Evolutionary conservation across 1,140 invertebrate species (phyloP), one percentile per base, ranked within the genome.

Genomic region (Ditylenchus dipsaci): DNA sequence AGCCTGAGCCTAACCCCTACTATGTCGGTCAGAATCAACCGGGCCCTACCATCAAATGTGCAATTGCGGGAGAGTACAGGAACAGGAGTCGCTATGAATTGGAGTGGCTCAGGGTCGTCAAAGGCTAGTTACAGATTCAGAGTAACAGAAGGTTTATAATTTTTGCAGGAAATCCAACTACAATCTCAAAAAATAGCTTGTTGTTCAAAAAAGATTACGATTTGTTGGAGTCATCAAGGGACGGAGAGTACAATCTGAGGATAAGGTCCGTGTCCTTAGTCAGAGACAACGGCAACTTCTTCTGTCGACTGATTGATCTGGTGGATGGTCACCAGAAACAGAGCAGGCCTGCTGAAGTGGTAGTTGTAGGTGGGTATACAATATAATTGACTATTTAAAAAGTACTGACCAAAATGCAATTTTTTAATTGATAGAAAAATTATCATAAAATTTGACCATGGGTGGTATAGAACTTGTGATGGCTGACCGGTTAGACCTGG

Each of bases 231-330:
- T 38, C 64, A 17, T 19, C 33, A 21, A 5, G 3, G 29, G 42
- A 72, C 23, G 72, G 72, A 1, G 69, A 45, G 19, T 74, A 74
- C 56, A 67, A 74, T 68, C 49, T 74, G n/a, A 65, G 65, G 19
- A 29, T 75, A n/a, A 56, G 63, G 19, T 29, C 26, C 27, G 70
- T 74, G 19, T 45, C 63, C 23, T 75, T 76, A 53, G 73, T 38
- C 21, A 26, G 65, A 45, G 72, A 74, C 27, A 74, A 74, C 65
- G 72, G 72, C n/a, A 57, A 72, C 26, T 74, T 74, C 53, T 74
- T 74, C 53, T 74, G 72, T 59, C 61, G 21, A 27, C 38, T 74
- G 15, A 23, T 73, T 27, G 72, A 75, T 60, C 43, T 45, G 7
- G 65, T 69, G 53, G 57, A 56, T 33, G 57, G 73, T 8, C 38